Evolutionary conservation across 2,113 vertebrate species (phyloP).

Genomic region (Chloropsis cyanopogon): DNA sequence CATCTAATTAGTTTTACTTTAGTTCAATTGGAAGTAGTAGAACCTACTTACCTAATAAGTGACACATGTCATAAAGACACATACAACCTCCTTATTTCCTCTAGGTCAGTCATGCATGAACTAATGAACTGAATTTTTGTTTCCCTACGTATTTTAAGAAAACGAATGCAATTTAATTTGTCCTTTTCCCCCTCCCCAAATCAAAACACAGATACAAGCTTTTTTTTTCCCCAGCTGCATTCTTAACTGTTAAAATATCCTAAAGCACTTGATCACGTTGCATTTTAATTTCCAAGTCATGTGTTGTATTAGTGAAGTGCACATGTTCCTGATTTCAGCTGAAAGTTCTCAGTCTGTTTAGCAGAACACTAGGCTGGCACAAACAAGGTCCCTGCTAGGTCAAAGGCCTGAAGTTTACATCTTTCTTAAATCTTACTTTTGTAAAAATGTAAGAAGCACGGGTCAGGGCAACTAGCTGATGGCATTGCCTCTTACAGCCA

Average conservation of each 20-base stretch:
- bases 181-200: slow-evolving; percentile 45
- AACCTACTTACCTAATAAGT: slow-evolving; percentile 80
- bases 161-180: slow-evolving; percentile 91
- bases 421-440: slow-evolving; percentile 75
- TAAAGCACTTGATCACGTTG: slow-evolving; percentile 73
- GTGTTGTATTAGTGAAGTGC: slow-evolving; percentile 72
- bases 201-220: slow-evolving; percentile 61
- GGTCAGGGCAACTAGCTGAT: slow-evolving; percentile 70
- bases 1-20: slow-evolving; percentile 88
- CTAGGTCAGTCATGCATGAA: slow-evolving; percentile 76
- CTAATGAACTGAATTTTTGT: slow-evolving; percentile 83
- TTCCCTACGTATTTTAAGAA: slow-evolving; percentile 86
- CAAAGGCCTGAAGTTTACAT: slow-evolving; percentile 74
- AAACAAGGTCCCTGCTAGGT: slow-evolving; percentile 73
- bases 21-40: slow-evolving; percentile 75
- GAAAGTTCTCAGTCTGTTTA: slow-evolving; percentile 67
- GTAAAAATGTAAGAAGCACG: slow-evolving; percentile 64
- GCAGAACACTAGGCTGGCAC: slow-evolving; percentile 63
- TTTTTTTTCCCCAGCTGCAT: slow-evolving; percentile 68
- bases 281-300: slow-evolving; percentile 76
- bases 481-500: slow-evolving; percentile 47
- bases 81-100: slow-evolving; percentile 82
- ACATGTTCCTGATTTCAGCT: slow-evolving; percentile 81
- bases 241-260: slow-evolving; percentile 82
- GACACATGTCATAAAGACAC: slow-evolving; percentile 78